Evolutionary conservation across 1,140 invertebrate genomes (phyloP), one percentile per base, ranked within the genome.

Genomic region (Halictus rubicundus): DNA sequence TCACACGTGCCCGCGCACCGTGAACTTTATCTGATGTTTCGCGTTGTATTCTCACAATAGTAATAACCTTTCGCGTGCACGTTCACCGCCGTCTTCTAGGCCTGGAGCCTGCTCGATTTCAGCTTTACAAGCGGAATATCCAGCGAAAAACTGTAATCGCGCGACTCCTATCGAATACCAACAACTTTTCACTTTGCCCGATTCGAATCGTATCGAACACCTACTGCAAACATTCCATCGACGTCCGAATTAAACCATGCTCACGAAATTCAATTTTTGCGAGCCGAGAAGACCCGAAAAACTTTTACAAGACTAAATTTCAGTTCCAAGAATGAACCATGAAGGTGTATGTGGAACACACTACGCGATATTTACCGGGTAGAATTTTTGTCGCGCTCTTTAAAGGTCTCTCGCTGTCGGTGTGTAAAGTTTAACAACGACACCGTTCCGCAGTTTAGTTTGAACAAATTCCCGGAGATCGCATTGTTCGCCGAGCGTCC

Each of bases 1-100:
- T 80, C 65, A 69, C 27, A 54, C 46, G 42, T 23, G 73, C 32
- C 54, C 61, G 42, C 21, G 25, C 68, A 42, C 57, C 46, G 70
- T 57, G 21, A 75, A 42, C 64, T 42, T 68, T 68, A 80, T 80
- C 73, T 76, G 42, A 80, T 76, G 68, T 52, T 49, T 54, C 12
- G 57, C 57, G 76, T 64, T 39, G 19, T 39, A 68, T 23, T 49
- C 42, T 25, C 39, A 25, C 42, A 46, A 49, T n/a, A 68, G 42
- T 25, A 49, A 49, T 68, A 68, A 68, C 42, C 25, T 52, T 54
- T 68, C 42, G 46, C 27, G 46, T 27, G 21, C 25, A 9, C 46
- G 23, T 52, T 19, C 8, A 8, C 23, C 14, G 7, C 14, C 9
- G 25, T 52, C 21, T 68, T 25, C n/a, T 14, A 46, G 4, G 19